Percentiles rank a stretch among this genome's conserved stretches.
Evolutionary conservation across 2,888 invertebrate genomes (phyloP).

Genomic region (Aspidapion aeneum): DNA sequence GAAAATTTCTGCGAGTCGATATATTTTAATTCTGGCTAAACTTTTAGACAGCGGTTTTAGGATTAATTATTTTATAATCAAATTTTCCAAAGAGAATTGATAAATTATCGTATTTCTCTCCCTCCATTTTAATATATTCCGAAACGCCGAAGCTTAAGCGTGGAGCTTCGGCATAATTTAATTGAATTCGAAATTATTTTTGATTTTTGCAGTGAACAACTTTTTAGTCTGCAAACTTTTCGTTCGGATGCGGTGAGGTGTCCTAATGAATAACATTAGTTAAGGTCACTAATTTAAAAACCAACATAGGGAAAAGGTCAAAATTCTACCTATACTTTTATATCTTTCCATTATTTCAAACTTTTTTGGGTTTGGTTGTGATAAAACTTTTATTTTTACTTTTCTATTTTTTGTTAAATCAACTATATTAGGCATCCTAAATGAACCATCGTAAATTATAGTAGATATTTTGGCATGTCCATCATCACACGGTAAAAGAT

Average conservation of each 20-base stretch:
- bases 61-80: constrained; percentile 30
- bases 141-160: not conserved
- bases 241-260: not conserved
- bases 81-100: constrained; percentile 29
- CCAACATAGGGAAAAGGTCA: too few relatives aligned
- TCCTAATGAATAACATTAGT: not conserved
- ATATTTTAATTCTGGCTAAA: constrained; percentile 36
- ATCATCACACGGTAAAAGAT: too few relatives aligned
- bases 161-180: constrained; percentile 2
- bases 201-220: not conserved
- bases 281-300: not conserved
- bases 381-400: too few relatives aligned
- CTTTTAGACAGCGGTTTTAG: constrained; percentile 31
- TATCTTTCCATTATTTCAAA: too few relatives aligned
- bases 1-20: constrained; percentile 31
- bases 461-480: too few relatives aligned
- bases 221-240: not conserved
- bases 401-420: too few relatives aligned
- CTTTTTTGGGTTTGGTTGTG: too few relatives aligned
- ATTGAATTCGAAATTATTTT: not conserved
- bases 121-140: constrained; percentile 16
- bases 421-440: too few relatives aligned
- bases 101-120: constrained; percentile 27
- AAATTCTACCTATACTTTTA: too few relatives aligned
- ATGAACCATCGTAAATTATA: too few relatives aligned